Evolutionary conservation across 2,113 vertebrate species (phyloP).

Genomic region (Leptobrachium leishanense): DNA sequence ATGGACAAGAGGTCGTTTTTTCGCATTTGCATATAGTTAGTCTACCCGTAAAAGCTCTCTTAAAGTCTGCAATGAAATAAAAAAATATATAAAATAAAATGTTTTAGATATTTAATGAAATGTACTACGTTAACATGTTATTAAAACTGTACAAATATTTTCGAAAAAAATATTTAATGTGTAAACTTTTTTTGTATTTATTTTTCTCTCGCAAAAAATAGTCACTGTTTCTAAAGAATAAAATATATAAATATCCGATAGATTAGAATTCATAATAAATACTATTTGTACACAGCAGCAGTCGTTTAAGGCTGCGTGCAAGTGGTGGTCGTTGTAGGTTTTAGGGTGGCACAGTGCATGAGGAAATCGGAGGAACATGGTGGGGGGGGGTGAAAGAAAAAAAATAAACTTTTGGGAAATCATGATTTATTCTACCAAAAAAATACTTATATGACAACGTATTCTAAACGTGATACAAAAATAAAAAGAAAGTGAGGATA

Average conservation of each 20-base stretch:
- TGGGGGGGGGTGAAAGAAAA: slow-evolving; percentile 56
- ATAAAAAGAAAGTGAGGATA: slow-evolving; percentile 87
- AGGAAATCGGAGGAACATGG: not conserved
- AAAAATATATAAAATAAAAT: not conserved
- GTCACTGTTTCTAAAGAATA: slow-evolving; percentile 15
- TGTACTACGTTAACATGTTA: not conserved
- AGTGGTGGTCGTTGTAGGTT: not conserved
- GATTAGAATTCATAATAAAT: slow-evolving; percentile 31
- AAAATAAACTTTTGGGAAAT: slow-evolving; percentile 81
- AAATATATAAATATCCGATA: slow-evolving; percentile 38
- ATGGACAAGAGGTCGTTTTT: not conserved
- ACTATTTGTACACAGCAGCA: slow-evolving; percentile 31
- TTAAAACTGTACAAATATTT: not conserved
- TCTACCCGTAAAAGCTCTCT: no score
- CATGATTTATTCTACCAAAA: slow-evolving; percentile 94
- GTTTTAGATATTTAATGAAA: not conserved
- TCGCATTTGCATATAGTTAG: not conserved
- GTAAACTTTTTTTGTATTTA: not conserved
- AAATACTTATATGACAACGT: slow-evolving; percentile 88
- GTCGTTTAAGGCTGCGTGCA: slow-evolving; percentile 20
- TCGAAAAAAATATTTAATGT: not conserved
- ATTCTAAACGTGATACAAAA: slow-evolving; percentile 86
- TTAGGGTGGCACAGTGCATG: slow-evolving; percentile 16
- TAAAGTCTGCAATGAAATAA: no score
- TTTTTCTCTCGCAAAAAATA: slow-evolving; percentile 37